A percentile compares a stretch with the other conserved stretches of the same genome.
Conservation (phyloP, 2,797 vertebrate genomes). For the Emys orbicularis region DNA sequence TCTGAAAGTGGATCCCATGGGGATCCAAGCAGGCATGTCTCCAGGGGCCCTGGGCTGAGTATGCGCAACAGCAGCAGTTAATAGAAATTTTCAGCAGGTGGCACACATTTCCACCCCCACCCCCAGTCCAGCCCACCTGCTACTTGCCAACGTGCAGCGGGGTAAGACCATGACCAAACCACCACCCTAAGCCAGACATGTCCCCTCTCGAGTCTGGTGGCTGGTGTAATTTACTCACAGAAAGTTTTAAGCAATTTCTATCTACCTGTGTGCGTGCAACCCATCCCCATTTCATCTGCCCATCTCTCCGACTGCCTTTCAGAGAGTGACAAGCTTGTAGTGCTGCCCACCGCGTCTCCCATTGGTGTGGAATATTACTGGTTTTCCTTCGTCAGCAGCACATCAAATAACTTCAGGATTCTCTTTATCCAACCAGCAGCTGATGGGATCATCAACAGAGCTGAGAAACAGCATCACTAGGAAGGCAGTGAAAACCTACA, state of each 20-base stretch:
- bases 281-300: background rate
- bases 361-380: background rate
- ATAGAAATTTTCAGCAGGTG: fast-evolving
- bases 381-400: background rate
- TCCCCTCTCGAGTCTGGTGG: background rate
- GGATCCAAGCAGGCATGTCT: background rate
- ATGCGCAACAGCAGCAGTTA: background rate
- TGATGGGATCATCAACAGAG: background rate
- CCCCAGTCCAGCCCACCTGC: background rate
- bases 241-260: background rate
- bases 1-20: background rate
- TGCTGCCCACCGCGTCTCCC: background rate
- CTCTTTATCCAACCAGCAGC: background rate
- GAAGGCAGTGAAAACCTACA: background rate
- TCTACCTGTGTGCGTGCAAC: background rate
- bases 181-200: fast-evolving
- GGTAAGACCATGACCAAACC: fast-evolving
- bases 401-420: background rate
- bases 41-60: background rate
- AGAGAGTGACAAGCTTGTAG: background rate
- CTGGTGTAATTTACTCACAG: fast-evolving
- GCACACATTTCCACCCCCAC: fast-evolving
- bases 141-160: fast-evolving
- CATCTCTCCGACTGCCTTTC: background rate
- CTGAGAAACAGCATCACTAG: background rate